A percentile compares a stretch with the other conserved stretches of the same genome.
Conservation (phyloP, 1,140 invertebrate genomes). For the Drosophila novamexicana region DNA sequence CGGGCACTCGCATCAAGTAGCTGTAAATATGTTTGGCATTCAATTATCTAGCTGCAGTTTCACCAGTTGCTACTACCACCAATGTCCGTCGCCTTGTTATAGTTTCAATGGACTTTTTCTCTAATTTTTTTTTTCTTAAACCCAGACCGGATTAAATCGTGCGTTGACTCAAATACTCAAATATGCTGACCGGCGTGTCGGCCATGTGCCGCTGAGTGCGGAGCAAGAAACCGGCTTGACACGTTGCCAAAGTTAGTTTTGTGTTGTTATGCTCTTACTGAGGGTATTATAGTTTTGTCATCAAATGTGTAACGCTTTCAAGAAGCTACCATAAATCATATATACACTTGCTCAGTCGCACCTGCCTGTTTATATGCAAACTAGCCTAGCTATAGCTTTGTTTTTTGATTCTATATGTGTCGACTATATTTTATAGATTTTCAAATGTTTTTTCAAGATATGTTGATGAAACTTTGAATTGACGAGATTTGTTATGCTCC, state of each 20-base stretch:
- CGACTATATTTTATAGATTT: too few species aligned
- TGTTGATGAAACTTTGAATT: too few species aligned
- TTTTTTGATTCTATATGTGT: too few species aligned
- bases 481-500: too few species aligned
- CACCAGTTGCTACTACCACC: constrained; percentile 14
- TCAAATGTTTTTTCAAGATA: too few species aligned
- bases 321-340: too few species aligned
- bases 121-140: not conserved
- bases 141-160: constrained; percentile 47
- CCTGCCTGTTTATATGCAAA: too few species aligned
- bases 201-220: constrained; percentile 56
- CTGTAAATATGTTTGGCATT: not conserved
- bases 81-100: constrained; percentile 58
- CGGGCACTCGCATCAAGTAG: not conserved
- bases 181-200: constrained; percentile 59
- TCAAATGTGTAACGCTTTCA: too few species aligned
- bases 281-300: too few species aligned
- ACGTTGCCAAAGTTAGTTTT: constrained; percentile 72
- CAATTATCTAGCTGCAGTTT: constrained; percentile 38
- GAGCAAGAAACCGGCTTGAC: constrained; percentile 64
- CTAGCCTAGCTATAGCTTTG: too few species aligned
- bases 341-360: too few species aligned
- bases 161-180: constrained; percentile 24
- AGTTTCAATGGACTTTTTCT: constrained; percentile 68
- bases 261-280: not conserved